Evolutionary conservation across 2,797 vertebrate species (phyloP), one percentile per base, ranked within the genome.

Genomic region (Pangasius djambal): DNA sequence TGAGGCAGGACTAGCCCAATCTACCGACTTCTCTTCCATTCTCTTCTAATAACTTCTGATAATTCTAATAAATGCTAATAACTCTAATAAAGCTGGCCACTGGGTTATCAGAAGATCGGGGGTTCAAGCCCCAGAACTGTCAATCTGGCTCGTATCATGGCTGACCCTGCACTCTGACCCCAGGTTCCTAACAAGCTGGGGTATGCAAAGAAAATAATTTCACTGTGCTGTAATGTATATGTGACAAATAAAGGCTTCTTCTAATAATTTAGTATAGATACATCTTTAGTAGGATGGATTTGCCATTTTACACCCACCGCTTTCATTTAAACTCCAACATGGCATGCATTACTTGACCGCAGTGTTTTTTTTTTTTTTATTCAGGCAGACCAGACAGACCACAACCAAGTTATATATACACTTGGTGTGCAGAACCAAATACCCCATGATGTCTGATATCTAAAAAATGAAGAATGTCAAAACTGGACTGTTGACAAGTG

Each of bases 1-100:
- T 93, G 95, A 94, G 96, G 96, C 67, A 88, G 83, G 83, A 88
- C 34, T 2, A n/a, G 40, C 50, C 88, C 82, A 55, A 89, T 88
- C 85, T 83, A 44, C 52, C 88, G 65, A 77, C 61, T 83, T 85
- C 86, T 88, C 86, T 89, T 75, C 59, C 48, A 70, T 69, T 34
- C 44, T 52, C 65, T 34, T 34, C n/a, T 69, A 69, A 85, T 85
- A 85, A 85, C 70, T 70, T 52, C 44, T 44, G 3, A 44, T 44
- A 44, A 6, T 44, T 44, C 44, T 44, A 44, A 44, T 44, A 44
- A 44, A 44, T 44, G 44, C 44, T 44, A 44, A 44, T 44, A 44
- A 44, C 40, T 44, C 44, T 44, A 44, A 44, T 44, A 44, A 44
- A 44, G 6, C 44, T 44, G 44, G 1, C 44, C 44, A 44, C 44